Evolutionary conservation across 2,113 vertebrate species (phyloP).

Genomic region (Chamaea fasciata): DNA sequence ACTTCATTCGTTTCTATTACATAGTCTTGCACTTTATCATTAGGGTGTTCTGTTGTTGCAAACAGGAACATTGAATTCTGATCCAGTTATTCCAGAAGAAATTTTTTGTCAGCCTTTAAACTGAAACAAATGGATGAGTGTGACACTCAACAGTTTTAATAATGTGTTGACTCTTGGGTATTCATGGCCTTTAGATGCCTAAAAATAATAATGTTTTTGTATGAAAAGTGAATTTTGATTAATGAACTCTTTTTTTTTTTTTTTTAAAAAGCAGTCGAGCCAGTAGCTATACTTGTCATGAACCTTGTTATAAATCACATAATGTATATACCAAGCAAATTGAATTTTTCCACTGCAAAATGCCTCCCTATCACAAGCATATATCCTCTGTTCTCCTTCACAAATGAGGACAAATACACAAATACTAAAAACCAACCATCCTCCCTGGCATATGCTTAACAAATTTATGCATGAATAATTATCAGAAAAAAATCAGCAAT

Average conservation of each 20-base stretch:
- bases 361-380: neutral
- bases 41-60: slow-evolving; percentile 45
- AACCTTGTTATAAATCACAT: slow-evolving; percentile 71
- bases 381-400: neutral
- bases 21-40: slow-evolving; percentile 63
- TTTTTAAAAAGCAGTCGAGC: slow-evolving; percentile 59
- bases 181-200: slow-evolving; percentile 75
- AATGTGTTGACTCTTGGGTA: slow-evolving; percentile 68
- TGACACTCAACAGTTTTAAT: slow-evolving; percentile 64
- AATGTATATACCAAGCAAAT: neutral
- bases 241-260: slow-evolving; percentile 73
- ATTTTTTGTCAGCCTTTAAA: slow-evolving; percentile 59
- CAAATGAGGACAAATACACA: neutral
- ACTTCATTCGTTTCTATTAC: slow-evolving; percentile 71
- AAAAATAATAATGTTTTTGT: slow-evolving; percentile 76
- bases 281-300: slow-evolving; percentile 70
- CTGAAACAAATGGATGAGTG: slow-evolving; percentile 58
- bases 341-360: slow-evolving; percentile 8
- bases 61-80: slow-evolving; percentile 43
- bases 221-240: slow-evolving; percentile 76
- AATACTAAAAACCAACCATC: neutral
- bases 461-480: slow-evolving; percentile 1
- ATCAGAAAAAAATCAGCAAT: neutral
- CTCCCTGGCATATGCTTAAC: neutral
- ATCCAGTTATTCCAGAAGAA: slow-evolving; percentile 43